Percentiles rank a stretch among this genome's conserved stretches.
phyloP scores from a whole-genome alignment of 2,113 vertebrate genomes.

The Candoia aspera region DNA sequence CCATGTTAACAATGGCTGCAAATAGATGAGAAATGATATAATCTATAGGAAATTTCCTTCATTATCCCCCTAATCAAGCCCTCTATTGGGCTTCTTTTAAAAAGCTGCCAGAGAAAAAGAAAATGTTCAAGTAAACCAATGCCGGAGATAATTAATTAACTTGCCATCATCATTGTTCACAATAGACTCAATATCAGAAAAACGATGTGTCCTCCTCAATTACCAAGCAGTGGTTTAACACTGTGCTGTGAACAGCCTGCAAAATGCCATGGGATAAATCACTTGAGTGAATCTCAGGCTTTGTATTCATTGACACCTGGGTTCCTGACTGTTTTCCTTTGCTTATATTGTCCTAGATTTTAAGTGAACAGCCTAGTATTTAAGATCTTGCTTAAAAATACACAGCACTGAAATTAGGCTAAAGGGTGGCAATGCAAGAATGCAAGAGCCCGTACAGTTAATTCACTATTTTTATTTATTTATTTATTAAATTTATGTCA shows the following conservation, averaged over 20 bases:
- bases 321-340: slow-evolving; percentile 49
- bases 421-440: background rate
- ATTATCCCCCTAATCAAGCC: slow-evolving; percentile 73
- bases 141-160: slow-evolving; percentile 75
- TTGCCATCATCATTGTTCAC: slow-evolving; percentile 64
- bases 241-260: slow-evolving; percentile 56
- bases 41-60: slow-evolving; percentile 74
- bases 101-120: slow-evolving; percentile 60
- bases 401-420: background rate
- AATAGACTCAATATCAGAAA: slow-evolving; percentile 58
- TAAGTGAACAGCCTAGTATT: background rate
- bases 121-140: slow-evolving; percentile 73
- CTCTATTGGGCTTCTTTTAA: slow-evolving; percentile 71
- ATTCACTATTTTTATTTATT: too few relatives aligned
- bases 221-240: slow-evolving; percentile 59
- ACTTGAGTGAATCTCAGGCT: slow-evolving; percentile 57
- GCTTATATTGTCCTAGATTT: slow-evolving; percentile 22
- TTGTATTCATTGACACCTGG: slow-evolving; percentile 46
- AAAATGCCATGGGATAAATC: slow-evolving; percentile 64
- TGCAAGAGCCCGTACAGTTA: too few relatives aligned
- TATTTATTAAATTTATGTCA: too few relatives aligned
- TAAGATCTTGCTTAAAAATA: background rate
- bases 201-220: slow-evolving; percentile 69
- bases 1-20: slow-evolving; percentile 58
- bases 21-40: slow-evolving; percentile 66